Evolutionary conservation across 1,140 invertebrate species (phyloP).

Genomic region (Listronotus bonariensis): DNA sequence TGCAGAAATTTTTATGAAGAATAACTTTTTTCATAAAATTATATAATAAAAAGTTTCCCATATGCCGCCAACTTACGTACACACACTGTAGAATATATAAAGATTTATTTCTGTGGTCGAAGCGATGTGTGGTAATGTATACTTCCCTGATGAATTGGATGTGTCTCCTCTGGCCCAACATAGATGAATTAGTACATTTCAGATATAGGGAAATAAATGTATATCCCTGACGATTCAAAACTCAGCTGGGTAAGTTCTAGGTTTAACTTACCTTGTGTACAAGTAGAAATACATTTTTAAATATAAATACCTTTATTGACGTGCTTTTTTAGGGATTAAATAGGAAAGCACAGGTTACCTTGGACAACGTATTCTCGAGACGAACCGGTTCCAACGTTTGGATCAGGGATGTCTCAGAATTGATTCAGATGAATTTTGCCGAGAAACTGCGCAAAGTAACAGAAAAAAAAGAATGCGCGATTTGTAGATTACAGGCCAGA

Average conservation of each 20-base stretch:
- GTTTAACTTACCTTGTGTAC: no score
- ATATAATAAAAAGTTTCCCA: no score
- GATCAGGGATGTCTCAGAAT: slow-evolving; percentile 79
- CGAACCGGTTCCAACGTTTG: slow-evolving; percentile 82
- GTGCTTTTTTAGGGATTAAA: slow-evolving; percentile 73
- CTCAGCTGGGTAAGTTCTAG: slow-evolving; percentile 63
- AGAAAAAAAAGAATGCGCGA: slow-evolving; percentile 80
- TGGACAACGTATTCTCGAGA: slow-evolving; percentile 93
- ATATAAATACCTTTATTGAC: no score
- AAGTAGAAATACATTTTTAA: no score
- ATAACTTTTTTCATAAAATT: no score
- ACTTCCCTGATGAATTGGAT: slow-evolving; percentile 84
- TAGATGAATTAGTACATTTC: slow-evolving; percentile 84
- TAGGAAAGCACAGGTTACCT: slow-evolving; percentile 86
- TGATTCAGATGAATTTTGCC: slow-evolving; percentile 85
- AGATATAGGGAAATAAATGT: slow-evolving; percentile 77
- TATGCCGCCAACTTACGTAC: no score
- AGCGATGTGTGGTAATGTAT: slow-evolving; percentile 91
- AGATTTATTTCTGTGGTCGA: slow-evolving; percentile 77
- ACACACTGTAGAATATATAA: no score
- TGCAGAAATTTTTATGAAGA: no score
- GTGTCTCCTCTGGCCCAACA: slow-evolving; percentile 88
- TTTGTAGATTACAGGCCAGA: slow-evolving; percentile 95
- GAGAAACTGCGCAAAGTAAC: slow-evolving; percentile 83
- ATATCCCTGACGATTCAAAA: slow-evolving; percentile 70